phyloP scores from a whole-genome alignment of 2,797 vertebrate species.

The Okamejei kenojei region DNA sequence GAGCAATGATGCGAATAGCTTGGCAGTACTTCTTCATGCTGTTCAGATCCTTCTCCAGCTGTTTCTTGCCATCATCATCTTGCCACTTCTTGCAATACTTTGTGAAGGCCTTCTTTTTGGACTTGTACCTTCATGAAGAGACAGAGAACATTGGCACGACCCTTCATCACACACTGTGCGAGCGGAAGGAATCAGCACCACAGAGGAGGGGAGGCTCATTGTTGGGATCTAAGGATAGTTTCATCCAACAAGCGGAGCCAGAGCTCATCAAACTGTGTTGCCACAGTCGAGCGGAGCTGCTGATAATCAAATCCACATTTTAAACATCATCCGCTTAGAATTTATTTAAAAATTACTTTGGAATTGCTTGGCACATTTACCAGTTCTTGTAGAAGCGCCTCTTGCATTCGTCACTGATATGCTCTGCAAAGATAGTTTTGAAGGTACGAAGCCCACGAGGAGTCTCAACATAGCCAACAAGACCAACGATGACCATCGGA shows the following conservation, averaged over 20 bases:
- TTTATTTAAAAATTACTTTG: not conserved
- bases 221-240: constrained; percentile 83
- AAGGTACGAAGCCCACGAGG: constrained; percentile 86
- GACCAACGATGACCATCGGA: constrained; percentile 88
- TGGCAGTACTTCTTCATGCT: constrained; percentile 98
- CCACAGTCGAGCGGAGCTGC: constrained; percentile 25
- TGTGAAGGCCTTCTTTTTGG: constrained; percentile 99
- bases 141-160: constrained; percentile 57
- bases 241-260: constrained; percentile 95
- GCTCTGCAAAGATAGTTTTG: constrained; percentile 91
- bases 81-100: constrained; percentile 99
- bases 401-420: constrained; percentile 91
- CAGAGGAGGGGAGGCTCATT: constrained; percentile 70
- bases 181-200: constrained; percentile 71
- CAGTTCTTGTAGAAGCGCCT: constrained; percentile 96
- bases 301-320: constrained; percentile 6
- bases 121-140: constrained; percentile 85
- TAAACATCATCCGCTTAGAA: not conserved
- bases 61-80: constrained; percentile 93
- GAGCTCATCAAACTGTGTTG: constrained; percentile 77
- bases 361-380: constrained; percentile 58
- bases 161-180: constrained; percentile 72
- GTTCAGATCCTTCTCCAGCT: constrained; percentile 88
- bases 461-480: constrained; percentile 83
- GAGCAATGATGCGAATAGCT: constrained; percentile 80